Conservation (phyloP, 2,797 vertebrate species). For the Thamnophis elegans region DNA sequence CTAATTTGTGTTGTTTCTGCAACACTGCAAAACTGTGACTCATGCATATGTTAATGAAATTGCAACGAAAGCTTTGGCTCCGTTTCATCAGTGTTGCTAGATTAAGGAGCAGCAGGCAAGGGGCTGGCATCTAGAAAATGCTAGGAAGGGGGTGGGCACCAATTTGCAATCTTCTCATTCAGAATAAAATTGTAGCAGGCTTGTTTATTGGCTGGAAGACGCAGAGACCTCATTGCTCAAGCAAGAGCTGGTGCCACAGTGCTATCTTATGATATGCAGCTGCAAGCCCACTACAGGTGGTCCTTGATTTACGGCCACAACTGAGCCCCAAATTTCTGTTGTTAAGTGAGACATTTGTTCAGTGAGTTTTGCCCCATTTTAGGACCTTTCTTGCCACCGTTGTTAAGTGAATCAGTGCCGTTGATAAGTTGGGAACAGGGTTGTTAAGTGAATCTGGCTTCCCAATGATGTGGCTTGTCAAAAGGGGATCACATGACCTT, state of each 20-base stretch:
- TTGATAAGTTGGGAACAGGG: too few relatives aligned
- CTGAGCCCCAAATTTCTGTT: too few relatives aligned
- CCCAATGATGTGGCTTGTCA: too few relatives aligned
- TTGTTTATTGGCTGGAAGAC: not conserved
- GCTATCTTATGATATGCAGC: not conserved
- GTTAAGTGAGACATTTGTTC: too few relatives aligned
- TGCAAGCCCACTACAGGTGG: too few relatives aligned
- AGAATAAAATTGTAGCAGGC: conserved; percentile 53
- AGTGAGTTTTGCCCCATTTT: too few relatives aligned
- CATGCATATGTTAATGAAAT: conserved; percentile 81
- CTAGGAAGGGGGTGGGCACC: conserved; percentile 30
- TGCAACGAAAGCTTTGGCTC: conserved; percentile 75
- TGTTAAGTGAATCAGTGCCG: too few relatives aligned
- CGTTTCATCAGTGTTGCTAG: conserved; percentile 72
- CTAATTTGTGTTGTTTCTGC: conserved; percentile 81
- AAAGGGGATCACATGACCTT: too few relatives aligned
- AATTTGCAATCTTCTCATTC: conserved; percentile 64
- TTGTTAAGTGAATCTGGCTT: too few relatives aligned
- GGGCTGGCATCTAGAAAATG: conserved; percentile 66
- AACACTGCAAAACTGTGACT: conserved; percentile 76
- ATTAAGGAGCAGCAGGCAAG: conserved; percentile 69
- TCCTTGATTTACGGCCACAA: too few relatives aligned
- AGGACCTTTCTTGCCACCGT: too few relatives aligned
- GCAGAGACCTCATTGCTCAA: not conserved
- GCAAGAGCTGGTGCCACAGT: not conserved